Percentiles rank a stretch among this genome's conserved stretches.
Evolutionary conservation across 1,140 invertebrate genomes (phyloP).

Genomic region (Cotesia vestalis): DNA sequence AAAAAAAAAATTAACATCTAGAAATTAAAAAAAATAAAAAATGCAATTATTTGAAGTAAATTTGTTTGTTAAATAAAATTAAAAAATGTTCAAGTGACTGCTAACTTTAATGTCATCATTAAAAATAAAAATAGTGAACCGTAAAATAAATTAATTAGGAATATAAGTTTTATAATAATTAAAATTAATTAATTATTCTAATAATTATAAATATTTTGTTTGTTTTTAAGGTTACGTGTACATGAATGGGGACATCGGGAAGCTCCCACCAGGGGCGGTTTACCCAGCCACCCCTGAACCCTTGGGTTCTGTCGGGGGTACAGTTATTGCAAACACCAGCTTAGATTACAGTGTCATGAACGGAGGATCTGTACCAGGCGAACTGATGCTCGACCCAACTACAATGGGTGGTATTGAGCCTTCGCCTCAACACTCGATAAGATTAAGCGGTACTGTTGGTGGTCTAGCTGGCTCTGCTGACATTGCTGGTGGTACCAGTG

Average conservation of each 20-base stretch:
- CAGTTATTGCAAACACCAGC: conserved; percentile 55
- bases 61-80: too few species aligned
- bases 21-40: too few species aligned
- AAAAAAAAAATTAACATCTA: too few species aligned
- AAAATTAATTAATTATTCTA: too few species aligned
- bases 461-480: conserved; percentile 51
- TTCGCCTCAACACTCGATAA: conserved; percentile 59
- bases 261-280: conserved; percentile 74
- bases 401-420: conserved; percentile 58
- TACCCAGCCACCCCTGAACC: conserved; percentile 69
- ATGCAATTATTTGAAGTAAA: too few species aligned
- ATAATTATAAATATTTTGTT: conserved; percentile 16
- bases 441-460: conserved; percentile 60
- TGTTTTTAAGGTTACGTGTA: conserved; percentile 72
- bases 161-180: background rate
- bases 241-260: conserved; percentile 82
- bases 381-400: conserved; percentile 61
- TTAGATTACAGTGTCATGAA: conserved; percentile 66
- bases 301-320: conserved; percentile 58
- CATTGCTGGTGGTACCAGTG: too few species aligned
- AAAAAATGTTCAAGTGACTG: too few species aligned
- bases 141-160: background rate
- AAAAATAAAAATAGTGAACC: too few species aligned
- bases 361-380: conserved; percentile 58
- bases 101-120: too few species aligned